Conservation (phyloP, 2,113 vertebrate genomes). For the Miniopterus natalensis region DNA sequence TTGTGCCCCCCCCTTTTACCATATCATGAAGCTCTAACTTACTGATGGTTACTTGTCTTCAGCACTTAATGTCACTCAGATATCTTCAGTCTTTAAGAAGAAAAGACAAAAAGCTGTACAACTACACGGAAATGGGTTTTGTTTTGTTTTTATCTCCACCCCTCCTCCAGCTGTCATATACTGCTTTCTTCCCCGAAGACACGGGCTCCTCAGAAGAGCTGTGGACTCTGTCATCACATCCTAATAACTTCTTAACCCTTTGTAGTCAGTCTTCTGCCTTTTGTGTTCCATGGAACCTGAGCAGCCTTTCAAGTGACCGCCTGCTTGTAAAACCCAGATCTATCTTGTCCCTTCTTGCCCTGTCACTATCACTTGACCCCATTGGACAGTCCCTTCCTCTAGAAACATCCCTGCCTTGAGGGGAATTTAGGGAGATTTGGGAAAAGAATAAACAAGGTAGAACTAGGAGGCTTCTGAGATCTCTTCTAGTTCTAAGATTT, state of each 20-base stretch:
- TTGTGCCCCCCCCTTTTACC: background rate
- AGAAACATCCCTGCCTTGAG: background rate
- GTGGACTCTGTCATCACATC: background rate
- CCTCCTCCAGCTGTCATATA: background rate
- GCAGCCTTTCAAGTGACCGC: background rate
- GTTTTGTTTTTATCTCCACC: background rate
- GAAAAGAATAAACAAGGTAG: background rate
- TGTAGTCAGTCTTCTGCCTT: background rate
- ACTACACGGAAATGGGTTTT: too few relatives aligned
- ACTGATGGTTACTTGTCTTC: background rate
- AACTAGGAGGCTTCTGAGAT: background rate
- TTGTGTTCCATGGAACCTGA: background rate
- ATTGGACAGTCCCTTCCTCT: background rate
- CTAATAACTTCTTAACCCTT: background rate
- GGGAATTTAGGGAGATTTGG: background rate
- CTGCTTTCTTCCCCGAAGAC: background rate
- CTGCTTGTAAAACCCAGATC: background rate
- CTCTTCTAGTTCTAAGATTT: background rate
- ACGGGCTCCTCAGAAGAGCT: background rate
- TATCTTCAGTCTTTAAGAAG: background rate
- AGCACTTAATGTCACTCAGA: background rate
- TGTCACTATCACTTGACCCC: background rate
- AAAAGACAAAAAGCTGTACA: background rate
- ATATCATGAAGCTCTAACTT: background rate
- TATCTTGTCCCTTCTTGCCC: background rate